Conservation (phyloP, 2,797 vertebrate genomes). For the Falco novaeseelandiae region DNA sequence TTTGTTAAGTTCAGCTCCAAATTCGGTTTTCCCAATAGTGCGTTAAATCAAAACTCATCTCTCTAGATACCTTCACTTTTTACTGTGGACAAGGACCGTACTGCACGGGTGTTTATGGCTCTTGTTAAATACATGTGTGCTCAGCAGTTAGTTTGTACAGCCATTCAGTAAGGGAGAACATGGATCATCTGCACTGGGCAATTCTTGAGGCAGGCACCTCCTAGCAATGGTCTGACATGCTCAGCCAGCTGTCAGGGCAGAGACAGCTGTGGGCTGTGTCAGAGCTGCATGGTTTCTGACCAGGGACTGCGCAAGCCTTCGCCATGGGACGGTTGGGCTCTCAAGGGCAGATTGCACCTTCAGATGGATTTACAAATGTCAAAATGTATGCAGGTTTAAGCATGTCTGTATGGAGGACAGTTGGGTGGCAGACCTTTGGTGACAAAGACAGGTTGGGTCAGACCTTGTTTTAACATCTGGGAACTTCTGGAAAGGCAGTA, state of each 20-base stretch:
- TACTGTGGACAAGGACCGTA: background rate
- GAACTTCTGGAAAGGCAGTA: background rate
- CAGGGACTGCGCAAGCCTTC: background rate
- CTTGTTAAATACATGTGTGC: background rate
- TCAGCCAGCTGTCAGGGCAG: background rate
- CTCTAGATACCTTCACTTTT: background rate
- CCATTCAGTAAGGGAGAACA: background rate
- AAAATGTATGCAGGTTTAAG: background rate
- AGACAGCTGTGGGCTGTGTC: background rate
- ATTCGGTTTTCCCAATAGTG: background rate
- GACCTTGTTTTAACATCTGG: background rate
- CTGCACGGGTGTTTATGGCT: background rate
- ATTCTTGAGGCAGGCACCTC: background rate
- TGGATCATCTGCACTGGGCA: background rate
- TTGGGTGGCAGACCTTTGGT: background rate
- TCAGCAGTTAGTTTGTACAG: background rate
- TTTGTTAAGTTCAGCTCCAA: slow-evolving; percentile 27
- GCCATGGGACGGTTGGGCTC: background rate
- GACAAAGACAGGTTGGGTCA: background rate
- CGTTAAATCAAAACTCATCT: background rate
- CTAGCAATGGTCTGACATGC: background rate
- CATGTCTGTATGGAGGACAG: background rate
- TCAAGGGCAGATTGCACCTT: background rate
- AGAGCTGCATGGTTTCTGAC: background rate
- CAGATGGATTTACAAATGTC: background rate